A percentile compares a stretch with the other conserved stretches of the same genome.
Conservation (phyloP, 2,797 vertebrate genomes). For the Crypturellus tataupa region DNA sequence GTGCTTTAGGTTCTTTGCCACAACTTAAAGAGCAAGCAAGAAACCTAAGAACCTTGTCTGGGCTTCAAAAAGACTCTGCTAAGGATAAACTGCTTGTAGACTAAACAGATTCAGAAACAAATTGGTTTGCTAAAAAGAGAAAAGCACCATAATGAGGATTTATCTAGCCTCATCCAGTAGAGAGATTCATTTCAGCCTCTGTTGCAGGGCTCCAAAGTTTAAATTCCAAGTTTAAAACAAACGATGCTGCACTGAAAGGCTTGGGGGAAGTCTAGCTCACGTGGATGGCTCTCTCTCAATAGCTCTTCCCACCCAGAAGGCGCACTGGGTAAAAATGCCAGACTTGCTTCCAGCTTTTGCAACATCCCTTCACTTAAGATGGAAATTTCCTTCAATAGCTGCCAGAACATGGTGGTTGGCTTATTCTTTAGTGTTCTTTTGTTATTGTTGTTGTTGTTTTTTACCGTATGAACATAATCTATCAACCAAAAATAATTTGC, state of each 20-base stretch:
- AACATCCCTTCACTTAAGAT: not conserved
- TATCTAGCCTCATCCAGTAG: not conserved
- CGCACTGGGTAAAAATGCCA: not conserved
- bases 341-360: not conserved
- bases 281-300: not conserved
- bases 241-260: not conserved
- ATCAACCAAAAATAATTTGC: not conserved
- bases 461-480: not conserved
- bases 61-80: not conserved
- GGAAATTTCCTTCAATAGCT: not conserved
- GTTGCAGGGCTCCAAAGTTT: not conserved
- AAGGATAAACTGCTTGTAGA: not conserved
- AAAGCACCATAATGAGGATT: not conserved
- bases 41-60: not conserved
- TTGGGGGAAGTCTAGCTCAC: not conserved
- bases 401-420: not conserved
- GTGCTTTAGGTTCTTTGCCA: not conserved
- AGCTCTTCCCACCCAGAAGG: not conserved
- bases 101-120: not conserved
- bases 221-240: not conserved
- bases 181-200: not conserved
- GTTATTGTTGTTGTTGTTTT: not conserved
- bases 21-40: not conserved
- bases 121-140: not conserved
- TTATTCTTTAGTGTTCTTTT: not conserved